Evolutionary conservation across 2,888 invertebrate genomes (phyloP).

Genomic region (Lordiphosa andalusiaca): DNA sequence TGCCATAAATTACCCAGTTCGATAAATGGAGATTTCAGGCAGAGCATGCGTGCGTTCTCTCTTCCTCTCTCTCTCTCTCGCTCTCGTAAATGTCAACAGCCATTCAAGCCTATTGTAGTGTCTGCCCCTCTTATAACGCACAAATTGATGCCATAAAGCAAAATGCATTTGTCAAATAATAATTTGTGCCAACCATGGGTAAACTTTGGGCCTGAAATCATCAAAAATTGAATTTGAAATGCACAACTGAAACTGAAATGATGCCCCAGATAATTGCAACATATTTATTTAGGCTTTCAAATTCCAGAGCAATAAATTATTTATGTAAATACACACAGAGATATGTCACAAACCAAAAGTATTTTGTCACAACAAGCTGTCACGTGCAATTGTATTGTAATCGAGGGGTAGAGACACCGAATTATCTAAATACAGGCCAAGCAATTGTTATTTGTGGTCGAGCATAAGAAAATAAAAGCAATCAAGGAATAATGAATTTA

Average conservation of each 20-base stretch:
- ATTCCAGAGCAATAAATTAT: conserved; percentile 25
- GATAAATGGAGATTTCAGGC: conserved; percentile 33
- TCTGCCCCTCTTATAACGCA: conserved; percentile 24
- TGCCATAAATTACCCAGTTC: conserved; percentile 62
- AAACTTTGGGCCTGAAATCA: conserved; percentile 33
- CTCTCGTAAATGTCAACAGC: conserved; percentile 12
- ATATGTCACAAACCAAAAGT: conserved; percentile 25
- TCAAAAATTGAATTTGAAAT: conserved; percentile 49
- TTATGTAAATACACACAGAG: conserved; percentile 25
- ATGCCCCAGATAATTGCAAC: conserved; percentile 36
- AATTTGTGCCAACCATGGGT: conserved; percentile 19
- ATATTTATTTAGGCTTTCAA: conserved; percentile 47
- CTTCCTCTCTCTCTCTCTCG: conserved; percentile 1
- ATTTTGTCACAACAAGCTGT: conserved; percentile 52
- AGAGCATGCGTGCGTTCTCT: conserved; percentile 15
- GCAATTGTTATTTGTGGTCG: conserved; percentile 47
- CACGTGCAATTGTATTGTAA: conserved; percentile 43
- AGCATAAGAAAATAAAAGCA: conserved; percentile 52
- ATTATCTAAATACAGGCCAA: conserved; percentile 5
- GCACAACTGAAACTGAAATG: conserved; percentile 5
- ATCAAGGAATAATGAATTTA: conserved; percentile 48
- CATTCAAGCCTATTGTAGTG: conserved; percentile 4
- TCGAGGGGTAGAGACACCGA: background rate
- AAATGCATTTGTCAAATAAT: conserved; percentile 34
- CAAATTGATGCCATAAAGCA: conserved; percentile 39